Evolutionary conservation across 2,113 vertebrate genomes (phyloP).

Genomic region (Gymnarchus niloticus): DNA sequence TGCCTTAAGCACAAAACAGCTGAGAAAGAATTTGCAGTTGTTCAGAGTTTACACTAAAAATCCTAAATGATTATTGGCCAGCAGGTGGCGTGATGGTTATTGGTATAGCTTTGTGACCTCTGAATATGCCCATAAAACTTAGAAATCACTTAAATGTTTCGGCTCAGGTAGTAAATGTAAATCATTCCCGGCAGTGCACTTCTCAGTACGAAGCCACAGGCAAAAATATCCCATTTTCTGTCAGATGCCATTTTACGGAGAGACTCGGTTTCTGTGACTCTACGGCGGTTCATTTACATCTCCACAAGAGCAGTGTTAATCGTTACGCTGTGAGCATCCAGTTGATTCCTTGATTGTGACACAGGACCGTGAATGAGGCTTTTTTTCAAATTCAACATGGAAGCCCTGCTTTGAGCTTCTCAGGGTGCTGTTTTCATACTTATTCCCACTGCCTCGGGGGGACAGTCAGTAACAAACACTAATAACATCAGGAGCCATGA

Average conservation of each 20-base stretch:
- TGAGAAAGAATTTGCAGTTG: background rate
- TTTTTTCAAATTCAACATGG: background rate
- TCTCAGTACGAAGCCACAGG: background rate
- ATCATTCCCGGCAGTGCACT: background rate
- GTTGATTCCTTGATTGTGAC: background rate
- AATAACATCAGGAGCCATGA: background rate
- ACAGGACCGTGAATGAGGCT: background rate
- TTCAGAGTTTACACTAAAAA: background rate
- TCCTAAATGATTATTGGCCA: background rate
- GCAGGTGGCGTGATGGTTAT: background rate
- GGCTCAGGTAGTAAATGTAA: background rate
- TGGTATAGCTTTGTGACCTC: background rate
- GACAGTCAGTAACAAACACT: background rate
- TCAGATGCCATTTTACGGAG: background rate
- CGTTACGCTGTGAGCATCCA: background rate
- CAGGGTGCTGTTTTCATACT: background rate
- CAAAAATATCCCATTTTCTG: background rate
- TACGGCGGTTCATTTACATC: background rate
- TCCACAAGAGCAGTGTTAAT: background rate
- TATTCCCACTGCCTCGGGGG: background rate
- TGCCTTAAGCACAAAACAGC: background rate
- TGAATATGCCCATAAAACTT: background rate
- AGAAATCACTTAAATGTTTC: too few species aligned
- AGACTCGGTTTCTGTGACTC: background rate
- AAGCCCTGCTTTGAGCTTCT: background rate